Evolutionary conservation across 2,113 vertebrate species (phyloP).

Genomic region (Hymenochirus boettgeri): DNA sequence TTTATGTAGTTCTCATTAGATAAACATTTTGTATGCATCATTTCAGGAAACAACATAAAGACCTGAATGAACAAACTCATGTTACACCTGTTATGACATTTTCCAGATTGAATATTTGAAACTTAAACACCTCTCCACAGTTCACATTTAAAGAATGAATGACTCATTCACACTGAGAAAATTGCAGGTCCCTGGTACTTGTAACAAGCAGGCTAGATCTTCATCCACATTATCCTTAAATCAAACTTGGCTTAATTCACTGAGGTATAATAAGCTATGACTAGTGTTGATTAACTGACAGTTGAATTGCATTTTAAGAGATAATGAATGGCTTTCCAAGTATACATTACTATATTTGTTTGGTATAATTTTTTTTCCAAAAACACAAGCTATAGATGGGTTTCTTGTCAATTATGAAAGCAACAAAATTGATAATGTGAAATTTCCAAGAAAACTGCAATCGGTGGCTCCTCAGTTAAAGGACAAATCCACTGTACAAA

Average conservation of each 20-base stretch:
- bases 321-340: neutral
- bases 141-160: too few relatives aligned
- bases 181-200: neutral
- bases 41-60: too few relatives aligned
- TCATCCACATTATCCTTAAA: conserved; percentile 9
- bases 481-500: too few relatives aligned
- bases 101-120: too few relatives aligned
- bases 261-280: conserved; percentile 20
- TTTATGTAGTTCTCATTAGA: too few relatives aligned
- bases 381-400: conserved; percentile 6
- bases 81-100: too few relatives aligned
- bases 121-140: too few relatives aligned
- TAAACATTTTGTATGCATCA: too few relatives aligned
- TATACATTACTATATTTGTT: neutral
- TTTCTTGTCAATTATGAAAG: neutral
- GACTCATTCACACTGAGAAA: neutral
- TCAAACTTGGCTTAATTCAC: conserved; percentile 16
- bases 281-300: conserved; percentile 15
- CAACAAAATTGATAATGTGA: neutral
- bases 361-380: conserved; percentile 18
- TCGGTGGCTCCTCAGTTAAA: too few relatives aligned
- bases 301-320: conserved; percentile 9
- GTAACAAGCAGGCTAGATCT: neutral
- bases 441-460: too few relatives aligned
- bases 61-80: too few relatives aligned